Percentiles rank a stretch among this genome's conserved stretches.
Evolutionary conservation across 1,140 invertebrate genomes (phyloP).

Genomic region (Aleiodes sp.): DNA sequence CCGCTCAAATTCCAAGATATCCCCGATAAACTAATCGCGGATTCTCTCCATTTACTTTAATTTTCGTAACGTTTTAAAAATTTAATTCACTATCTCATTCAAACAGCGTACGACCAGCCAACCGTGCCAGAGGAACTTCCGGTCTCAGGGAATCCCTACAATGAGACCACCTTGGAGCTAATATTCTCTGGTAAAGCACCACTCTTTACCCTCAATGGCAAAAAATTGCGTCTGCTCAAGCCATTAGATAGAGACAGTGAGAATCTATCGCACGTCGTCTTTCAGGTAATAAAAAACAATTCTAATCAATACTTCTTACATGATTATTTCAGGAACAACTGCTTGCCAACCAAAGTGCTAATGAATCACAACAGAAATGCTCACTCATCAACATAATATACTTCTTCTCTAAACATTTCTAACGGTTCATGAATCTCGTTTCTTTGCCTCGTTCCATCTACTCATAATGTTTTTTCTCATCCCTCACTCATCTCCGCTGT

Average conservation of each 20-base stretch:
- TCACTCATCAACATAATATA: not conserved
- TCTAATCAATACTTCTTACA: too few species aligned
- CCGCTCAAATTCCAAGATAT: too few species aligned
- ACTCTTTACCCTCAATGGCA: conserved; percentile 84
- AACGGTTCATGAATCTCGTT: conserved; percentile 35
- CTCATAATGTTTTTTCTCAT: conserved; percentile 4
- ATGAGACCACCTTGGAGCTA: conserved; percentile 81
- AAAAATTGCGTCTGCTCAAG: conserved; percentile 78
- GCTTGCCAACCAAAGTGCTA: conserved; percentile 1
- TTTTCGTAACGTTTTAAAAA: not conserved
- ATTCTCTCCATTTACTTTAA: too few species aligned
- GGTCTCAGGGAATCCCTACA: conserved; percentile 81
- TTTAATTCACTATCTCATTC: conserved; percentile 3
- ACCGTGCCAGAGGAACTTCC: conserved; percentile 82
- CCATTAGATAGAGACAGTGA: conserved; percentile 87
- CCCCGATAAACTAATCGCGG: too few species aligned
- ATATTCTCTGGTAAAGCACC: conserved; percentile 79
- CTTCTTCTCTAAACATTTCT: not conserved
- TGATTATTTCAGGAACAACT: too few species aligned
- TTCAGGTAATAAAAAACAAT: conserved; percentile 80
- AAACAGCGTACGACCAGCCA: conserved; percentile 80
- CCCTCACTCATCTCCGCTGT: not conserved
- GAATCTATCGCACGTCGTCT: conserved; percentile 86
- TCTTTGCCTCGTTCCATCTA: conserved; percentile 25
- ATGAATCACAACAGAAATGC: conserved; percentile 7